Evolutionary conservation across 2,797 vertebrate species (phyloP).

Genomic region (Dipus sagitta): DNA sequence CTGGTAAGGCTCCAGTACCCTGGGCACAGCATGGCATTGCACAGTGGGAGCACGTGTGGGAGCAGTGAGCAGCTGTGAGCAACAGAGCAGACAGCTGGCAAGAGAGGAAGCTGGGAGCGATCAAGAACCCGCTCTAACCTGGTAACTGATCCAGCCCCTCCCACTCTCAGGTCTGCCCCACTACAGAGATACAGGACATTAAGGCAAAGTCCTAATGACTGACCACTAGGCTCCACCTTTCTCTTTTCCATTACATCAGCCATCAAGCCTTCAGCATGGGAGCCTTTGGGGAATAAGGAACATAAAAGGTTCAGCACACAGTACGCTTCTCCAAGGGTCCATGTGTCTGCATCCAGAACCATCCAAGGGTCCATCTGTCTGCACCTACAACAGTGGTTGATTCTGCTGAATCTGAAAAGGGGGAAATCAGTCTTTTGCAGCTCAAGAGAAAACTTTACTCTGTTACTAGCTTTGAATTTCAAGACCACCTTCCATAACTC

Average conservation of each 20-base stretch:
- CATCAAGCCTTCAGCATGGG: background rate
- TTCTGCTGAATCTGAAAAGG: background rate
- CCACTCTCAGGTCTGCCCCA: background rate
- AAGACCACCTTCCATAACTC: background rate
- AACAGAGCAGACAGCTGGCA: background rate
- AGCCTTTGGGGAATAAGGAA: background rate
- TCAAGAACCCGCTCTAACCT: too few relatives aligned
- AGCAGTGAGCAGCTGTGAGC: background rate
- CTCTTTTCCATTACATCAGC: too few relatives aligned
- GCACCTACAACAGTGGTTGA: background rate
- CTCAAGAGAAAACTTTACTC: background rate
- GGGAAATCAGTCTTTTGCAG: background rate
- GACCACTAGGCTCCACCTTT: background rate
- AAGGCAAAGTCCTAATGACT: background rate
- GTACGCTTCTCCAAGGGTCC: background rate
- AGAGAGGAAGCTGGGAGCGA: background rate
- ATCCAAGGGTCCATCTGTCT: background rate
- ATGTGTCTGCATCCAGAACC: too few relatives aligned
- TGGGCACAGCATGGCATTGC: background rate
- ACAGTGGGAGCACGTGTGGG: accelerated
- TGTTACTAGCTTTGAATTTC: background rate
- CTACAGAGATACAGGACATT: too few relatives aligned
- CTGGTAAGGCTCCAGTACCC: background rate
- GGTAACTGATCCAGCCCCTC: too few relatives aligned
- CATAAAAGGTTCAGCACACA: background rate